phyloP scores from a whole-genome alignment of 2,888 invertebrate genomes.

The Zelleria hepariella region DNA sequence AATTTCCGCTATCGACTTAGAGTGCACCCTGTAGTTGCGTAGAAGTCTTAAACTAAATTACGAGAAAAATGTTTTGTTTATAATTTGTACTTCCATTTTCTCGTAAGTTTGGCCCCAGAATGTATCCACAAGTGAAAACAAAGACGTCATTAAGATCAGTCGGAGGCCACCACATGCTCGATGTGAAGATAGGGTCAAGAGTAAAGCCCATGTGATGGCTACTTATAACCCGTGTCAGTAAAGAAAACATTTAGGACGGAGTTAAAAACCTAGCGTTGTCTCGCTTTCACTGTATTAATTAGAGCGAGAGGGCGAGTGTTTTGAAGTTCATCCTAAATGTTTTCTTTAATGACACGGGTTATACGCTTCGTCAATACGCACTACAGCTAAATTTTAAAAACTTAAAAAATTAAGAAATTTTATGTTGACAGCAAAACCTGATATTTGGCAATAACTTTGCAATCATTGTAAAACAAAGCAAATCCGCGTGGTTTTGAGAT shows the following conservation, averaged over 20 bases:
- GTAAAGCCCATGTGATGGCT: not conserved
- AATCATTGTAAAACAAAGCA: too few species aligned
- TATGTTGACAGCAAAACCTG: not conserved
- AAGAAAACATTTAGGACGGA: too few species aligned
- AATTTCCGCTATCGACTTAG: too few species aligned
- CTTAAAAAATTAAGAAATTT: not conserved
- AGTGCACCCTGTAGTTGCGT: constrained; percentile 20
- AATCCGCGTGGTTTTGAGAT: not conserved
- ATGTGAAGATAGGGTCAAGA: not conserved
- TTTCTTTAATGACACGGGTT: too few species aligned
- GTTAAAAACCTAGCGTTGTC: too few species aligned
- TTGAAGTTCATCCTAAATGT: too few species aligned
- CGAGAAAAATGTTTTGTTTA: constrained; percentile 40
- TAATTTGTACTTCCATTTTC: constrained; percentile 61
- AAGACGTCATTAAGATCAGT: constrained; percentile 2
- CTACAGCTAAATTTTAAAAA: not conserved
- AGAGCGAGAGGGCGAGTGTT: too few species aligned
- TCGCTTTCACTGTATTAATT: too few species aligned
- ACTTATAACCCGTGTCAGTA: too few species aligned
- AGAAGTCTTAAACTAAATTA: constrained; percentile 50
- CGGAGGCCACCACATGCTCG: not conserved
- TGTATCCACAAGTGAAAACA: constrained; percentile 15
- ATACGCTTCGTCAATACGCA: not conserved
- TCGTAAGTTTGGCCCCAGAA: constrained; percentile 64
- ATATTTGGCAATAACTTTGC: not conserved